Evolutionary conservation across 2,888 invertebrate genomes (phyloP).

Genomic region (Trypoxylon attenuatum): DNA sequence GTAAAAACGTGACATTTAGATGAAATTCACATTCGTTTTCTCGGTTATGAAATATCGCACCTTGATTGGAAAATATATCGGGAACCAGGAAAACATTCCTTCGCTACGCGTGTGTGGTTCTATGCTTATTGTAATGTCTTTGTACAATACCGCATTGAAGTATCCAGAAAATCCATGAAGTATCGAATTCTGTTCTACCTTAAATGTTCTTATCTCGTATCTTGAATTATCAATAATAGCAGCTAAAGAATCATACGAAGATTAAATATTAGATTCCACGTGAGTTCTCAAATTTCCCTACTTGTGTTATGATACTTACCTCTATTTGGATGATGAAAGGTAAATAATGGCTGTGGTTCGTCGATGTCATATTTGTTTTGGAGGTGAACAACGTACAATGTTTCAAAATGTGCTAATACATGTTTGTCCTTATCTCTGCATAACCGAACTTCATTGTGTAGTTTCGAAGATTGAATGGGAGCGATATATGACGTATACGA

Average conservation of each 20-base stretch:
- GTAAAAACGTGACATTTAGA: neutral
- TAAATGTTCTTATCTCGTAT: conserved; percentile 82
- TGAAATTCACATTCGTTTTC: conserved; percentile 17
- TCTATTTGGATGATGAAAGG: conserved; percentile 93
- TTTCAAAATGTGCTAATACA: conserved; percentile 81
- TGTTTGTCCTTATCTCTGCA: conserved; percentile 77
- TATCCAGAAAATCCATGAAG: conserved; percentile 97
- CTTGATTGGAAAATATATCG: conserved; percentile 93
- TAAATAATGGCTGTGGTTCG: conserved; percentile 85
- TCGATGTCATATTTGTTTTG: conserved; percentile 89
- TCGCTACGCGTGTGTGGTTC: conserved; percentile 91
- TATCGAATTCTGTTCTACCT: conserved; percentile 84
- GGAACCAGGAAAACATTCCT: conserved; percentile 99
- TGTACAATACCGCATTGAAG: conserved; percentile 92
- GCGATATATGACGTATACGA: conserved; percentile 93
- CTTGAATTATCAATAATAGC: conserved; percentile 82
- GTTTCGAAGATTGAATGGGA: conserved; percentile 93
- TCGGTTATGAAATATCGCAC: conserved; percentile 72
- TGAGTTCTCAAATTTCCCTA: no score
- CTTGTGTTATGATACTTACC: no score
- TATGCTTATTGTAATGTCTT: conserved; percentile 90
- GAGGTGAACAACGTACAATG: conserved; percentile 94
- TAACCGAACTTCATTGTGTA: conserved; percentile 85
- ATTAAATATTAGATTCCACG: no score
- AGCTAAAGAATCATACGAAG: no score